Conservation (phyloP, 2,888 invertebrate species). For the Pteria penguin region DNA sequence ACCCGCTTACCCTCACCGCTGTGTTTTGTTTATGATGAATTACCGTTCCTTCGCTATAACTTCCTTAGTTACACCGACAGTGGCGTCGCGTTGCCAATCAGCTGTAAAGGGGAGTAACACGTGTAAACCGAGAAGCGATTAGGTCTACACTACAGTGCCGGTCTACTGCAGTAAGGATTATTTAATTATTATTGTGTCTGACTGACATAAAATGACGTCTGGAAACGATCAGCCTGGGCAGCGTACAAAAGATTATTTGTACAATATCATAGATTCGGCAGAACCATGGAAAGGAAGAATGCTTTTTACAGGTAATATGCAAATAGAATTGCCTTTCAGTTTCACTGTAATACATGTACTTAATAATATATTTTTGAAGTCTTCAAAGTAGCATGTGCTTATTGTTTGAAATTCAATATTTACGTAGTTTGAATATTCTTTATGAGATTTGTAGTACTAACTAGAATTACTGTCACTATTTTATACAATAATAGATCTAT, state of each 20-base stretch:
- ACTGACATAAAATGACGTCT: background rate
- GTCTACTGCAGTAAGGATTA: background rate
- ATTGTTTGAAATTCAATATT: too few relatives aligned
- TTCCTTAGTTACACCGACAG: slow-evolving; percentile 41
- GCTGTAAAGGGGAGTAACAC: slow-evolving; percentile 6
- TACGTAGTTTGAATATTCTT: too few relatives aligned
- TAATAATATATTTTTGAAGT: too few relatives aligned
- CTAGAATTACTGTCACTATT: too few relatives aligned
- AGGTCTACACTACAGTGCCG: background rate
- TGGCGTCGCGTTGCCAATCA: slow-evolving; percentile 51
- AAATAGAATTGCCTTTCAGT: too few relatives aligned
- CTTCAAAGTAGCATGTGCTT: too few relatives aligned
- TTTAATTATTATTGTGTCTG: background rate
- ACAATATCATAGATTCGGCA: slow-evolving; percentile 56
- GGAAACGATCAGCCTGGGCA: slow-evolving; percentile 1
- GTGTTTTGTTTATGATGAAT: too few relatives aligned
- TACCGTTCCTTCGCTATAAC: too few relatives aligned
- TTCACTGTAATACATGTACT: too few relatives aligned
- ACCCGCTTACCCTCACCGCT: too few relatives aligned
- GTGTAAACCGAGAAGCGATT: background rate
- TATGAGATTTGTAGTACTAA: too few relatives aligned
- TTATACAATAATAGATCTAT: too few relatives aligned
- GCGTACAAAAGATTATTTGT: slow-evolving; percentile 21
- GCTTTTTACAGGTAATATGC: slow-evolving; percentile 61
- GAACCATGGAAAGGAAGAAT: slow-evolving; percentile 62